Base-by-base conservation (phyloP, 1,140 invertebrate genomes). In the Drosophila melanica region DNA sequence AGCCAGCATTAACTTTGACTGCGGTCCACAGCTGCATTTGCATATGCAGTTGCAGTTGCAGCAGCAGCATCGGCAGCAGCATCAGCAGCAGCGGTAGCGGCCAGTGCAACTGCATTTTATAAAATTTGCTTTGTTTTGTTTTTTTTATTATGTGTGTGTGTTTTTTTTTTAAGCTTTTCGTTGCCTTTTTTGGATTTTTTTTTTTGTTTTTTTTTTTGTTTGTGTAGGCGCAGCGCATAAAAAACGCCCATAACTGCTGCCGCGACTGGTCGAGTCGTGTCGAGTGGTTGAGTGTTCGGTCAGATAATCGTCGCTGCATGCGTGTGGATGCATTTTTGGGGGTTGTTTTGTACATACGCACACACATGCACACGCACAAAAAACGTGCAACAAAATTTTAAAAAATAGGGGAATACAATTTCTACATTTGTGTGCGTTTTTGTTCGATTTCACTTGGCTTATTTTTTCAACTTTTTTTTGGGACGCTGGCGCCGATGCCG, bases 241-340 rank as follows among this genome's bases (percentile, higher is more conserved):
- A 86, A 86, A 87, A 86, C 81, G 81, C 81, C 81, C 81, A 85
- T 85, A 80, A 85, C 81, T 85, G 81, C 75, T 55, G 39, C 72
- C 57, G 69, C 73, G 79, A 89, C 75, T 87, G 79, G 81, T 68
- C 70, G 59, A 54, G 18, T 27, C 20, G 18, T 5, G 54, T 12
- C 53, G 65, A 33, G 30, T 51, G 65, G 65, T 51, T 50, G 47
- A 27, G 35, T 64, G 60, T 35, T 50, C 54, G 70, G 67, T 63
- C 59, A 57, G 59, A 75, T 64, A 64, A 47, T 55, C 39, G 53
- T 66, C 50, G 41, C 55, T 77, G 54, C 51, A 73, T 76, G 72
- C 72, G 70, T 69, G 42, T 64, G 69, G 16, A 72, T 72, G 70
- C 78, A 65, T 85, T 87, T 87, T 76, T 66, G 78, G 75, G 81